These are phyloP conservation scores for Neoniphon sammara DNA, from an alignment of 2,797 vertebrate genomes.

Conservation along the genomic window DNA sequence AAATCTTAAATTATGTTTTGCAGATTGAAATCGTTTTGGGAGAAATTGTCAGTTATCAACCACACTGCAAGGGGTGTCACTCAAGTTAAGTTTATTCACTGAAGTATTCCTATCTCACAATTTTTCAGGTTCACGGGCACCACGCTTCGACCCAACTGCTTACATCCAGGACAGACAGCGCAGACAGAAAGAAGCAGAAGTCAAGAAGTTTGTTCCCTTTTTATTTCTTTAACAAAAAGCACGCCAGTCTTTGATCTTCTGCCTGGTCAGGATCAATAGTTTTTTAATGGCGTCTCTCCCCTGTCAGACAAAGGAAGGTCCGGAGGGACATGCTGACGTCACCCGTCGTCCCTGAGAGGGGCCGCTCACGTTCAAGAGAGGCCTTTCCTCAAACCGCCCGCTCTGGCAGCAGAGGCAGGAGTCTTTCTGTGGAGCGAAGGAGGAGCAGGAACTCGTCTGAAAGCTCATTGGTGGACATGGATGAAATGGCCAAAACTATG, in stretches of 20 bases:
- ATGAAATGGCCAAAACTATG: conserved; percentile 81
- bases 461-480: conserved; percentile 86
- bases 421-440: conserved; percentile 83
- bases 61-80: too few relatives aligned
- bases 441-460: conserved; percentile 87
- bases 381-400: conserved; percentile 65
- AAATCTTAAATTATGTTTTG: too few relatives aligned
- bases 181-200: conserved; percentile 84
- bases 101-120: neutral
- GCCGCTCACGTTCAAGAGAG: conserved; percentile 84
- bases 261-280: neutral
- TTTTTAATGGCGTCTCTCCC: neutral
- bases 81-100: neutral
- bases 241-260: neutral
- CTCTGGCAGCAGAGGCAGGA: conserved; percentile 77
- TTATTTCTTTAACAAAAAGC: neutral
- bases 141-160: conserved; percentile 92
- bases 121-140: conserved; percentile 75
- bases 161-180: conserved; percentile 89
- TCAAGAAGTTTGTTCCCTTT: conserved; percentile 83
- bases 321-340: conserved; percentile 80
- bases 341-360: conserved; percentile 77
- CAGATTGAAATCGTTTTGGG: too few relatives aligned
- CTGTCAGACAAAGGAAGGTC: conserved; percentile 83
- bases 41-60: too few relatives aligned